Conservation (phyloP, 1,140 invertebrate species). For the Vanessa tameamea region DNA sequence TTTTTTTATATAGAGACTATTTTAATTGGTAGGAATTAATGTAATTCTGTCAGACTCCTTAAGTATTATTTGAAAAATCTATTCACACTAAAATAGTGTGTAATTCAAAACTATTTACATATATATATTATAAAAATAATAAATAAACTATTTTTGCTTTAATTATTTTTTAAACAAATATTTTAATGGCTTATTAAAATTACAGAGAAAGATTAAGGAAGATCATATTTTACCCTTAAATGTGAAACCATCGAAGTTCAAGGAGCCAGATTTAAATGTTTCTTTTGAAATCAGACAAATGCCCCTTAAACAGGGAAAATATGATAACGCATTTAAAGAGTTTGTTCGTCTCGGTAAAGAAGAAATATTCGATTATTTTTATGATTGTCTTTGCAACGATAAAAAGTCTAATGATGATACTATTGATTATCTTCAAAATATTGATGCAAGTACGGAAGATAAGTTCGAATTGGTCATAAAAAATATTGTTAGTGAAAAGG, state of each 20-base stretch:
- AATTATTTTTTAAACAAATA: too few species aligned
- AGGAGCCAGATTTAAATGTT: slow-evolving; percentile 61
- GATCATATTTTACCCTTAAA: slow-evolving; percentile 64
- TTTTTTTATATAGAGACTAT: too few species aligned
- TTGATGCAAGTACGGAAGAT: slow-evolving; percentile 68
- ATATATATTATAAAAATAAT: too few species aligned
- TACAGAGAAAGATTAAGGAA: slow-evolving; percentile 66
- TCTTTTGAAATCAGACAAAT: slow-evolving; percentile 61
- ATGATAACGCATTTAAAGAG: slow-evolving; percentile 67
- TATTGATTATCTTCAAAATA: slow-evolving; percentile 61
- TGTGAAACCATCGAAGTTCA: slow-evolving; percentile 53
- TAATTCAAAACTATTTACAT: too few species aligned
- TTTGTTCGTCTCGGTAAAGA: slow-evolving; percentile 70
- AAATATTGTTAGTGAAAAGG: slow-evolving; percentile 60
- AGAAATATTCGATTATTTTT: slow-evolving; percentile 62
- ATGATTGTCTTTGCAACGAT: slow-evolving; percentile 39
- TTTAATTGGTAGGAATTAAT: too few species aligned
- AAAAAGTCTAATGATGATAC: slow-evolving; percentile 44
- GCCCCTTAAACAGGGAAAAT: slow-evolving; percentile 58
- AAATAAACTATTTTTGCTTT: too few species aligned
- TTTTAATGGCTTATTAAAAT: background rate
- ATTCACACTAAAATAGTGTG: too few species aligned
- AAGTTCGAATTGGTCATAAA: slow-evolving; percentile 64
- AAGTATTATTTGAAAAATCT: too few species aligned
- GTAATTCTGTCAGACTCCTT: too few species aligned